Evolutionary conservation across 2,113 vertebrate genomes (phyloP).

Genomic region (Lathamus discolor): DNA sequence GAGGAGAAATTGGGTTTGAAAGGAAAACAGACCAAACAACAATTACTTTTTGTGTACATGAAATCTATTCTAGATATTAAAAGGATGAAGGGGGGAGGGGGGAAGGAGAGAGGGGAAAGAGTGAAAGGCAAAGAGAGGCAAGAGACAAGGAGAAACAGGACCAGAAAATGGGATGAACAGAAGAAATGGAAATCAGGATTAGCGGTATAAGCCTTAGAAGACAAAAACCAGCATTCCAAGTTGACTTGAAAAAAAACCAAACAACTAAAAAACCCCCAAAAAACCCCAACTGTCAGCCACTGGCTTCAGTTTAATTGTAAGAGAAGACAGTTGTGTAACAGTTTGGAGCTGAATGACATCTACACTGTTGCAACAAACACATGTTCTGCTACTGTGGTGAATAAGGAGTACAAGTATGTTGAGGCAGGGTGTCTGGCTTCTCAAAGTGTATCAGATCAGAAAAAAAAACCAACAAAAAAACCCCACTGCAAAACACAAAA

Average conservation of each 20-base stretch:
- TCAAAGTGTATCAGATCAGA: not conserved
- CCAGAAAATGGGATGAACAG: not conserved
- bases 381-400: not conserved
- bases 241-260: not conserved
- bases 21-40: not conserved
- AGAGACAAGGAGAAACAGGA: not conserved
- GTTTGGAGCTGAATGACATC: not conserved
- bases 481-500: not conserved
- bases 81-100: not conserved
- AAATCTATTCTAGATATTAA: not conserved
- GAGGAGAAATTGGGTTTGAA: not conserved
- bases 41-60: not conserved
- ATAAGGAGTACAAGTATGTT: not conserved
- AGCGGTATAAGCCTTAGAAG: not conserved
- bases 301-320: not conserved
- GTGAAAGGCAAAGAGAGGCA: not conserved
- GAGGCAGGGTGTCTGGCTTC: not conserved
- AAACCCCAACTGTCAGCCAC: not conserved
- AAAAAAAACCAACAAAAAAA: not conserved
- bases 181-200: not conserved
- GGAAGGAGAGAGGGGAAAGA: not conserved
- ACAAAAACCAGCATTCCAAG: not conserved
- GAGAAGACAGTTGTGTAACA: not conserved
- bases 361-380: not conserved
- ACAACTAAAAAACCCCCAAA: not conserved